These are phyloP conservation scores for Eulithis prunata DNA, from an alignment of 2,888 invertebrate genomes.

Conservation along the genomic window DNA sequence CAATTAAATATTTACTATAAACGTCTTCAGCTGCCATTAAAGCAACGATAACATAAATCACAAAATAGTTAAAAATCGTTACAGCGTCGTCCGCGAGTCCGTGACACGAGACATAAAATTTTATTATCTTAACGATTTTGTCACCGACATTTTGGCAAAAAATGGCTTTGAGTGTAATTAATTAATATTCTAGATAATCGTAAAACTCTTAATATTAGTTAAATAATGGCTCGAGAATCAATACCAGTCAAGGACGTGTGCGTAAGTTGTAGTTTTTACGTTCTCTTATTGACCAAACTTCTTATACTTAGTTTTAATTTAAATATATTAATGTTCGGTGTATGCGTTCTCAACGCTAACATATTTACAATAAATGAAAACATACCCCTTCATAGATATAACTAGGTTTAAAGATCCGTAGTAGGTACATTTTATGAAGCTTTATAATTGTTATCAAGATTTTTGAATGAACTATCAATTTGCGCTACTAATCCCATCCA, in stretches of 20 bases:
- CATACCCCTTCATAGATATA: no score
- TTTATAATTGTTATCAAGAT: no score
- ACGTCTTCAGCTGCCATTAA: conserved; percentile 58
- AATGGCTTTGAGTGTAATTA: conserved; percentile 52
- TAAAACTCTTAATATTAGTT: conserved; percentile 4
- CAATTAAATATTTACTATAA: conserved; percentile 62
- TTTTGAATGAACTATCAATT: no score
- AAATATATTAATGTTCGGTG: neutral
- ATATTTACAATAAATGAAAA: no score
- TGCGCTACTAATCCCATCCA: no score
- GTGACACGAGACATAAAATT: conserved; percentile 59
- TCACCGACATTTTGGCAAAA: conserved; percentile 62
- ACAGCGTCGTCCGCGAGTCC: conserved; percentile 56
- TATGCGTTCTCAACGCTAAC: no score
- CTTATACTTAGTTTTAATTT: neutral
- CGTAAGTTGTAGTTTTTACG: conserved; percentile 6
- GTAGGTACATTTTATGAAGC: no score
- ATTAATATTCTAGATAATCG: conserved; percentile 32
- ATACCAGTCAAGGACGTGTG: conserved; percentile 18
- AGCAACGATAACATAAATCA: conserved; percentile 63
- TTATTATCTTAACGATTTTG: conserved; percentile 65
- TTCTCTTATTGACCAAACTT: neutral
- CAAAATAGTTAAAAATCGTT: conserved; percentile 62
- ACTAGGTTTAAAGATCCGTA: no score
- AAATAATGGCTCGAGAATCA: conserved; percentile 19